Percentiles rank a stretch among this genome's conserved stretches.
Conservation (phyloP, 2,888 invertebrate species). For the Epirrhoe alternata region DNA sequence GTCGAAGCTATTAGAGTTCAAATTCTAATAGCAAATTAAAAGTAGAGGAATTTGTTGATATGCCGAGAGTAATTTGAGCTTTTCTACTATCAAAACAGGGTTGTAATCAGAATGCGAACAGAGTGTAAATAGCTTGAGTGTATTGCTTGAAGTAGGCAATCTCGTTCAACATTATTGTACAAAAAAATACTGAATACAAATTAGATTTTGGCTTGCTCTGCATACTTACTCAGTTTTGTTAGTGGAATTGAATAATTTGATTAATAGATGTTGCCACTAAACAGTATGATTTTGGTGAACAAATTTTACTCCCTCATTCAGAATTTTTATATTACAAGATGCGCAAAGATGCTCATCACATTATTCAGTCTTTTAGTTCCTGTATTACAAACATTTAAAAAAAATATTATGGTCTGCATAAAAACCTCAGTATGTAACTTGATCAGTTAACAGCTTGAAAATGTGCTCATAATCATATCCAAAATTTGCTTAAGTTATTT, state of each 20-base stretch:
- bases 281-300: neutral
- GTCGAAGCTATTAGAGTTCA: slow-evolving; percentile 92
- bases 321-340: slow-evolving; percentile 23
- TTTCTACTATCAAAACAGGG: neutral
- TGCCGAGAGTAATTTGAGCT: neutral
- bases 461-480: too few relatives aligned
- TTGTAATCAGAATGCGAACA: too few relatives aligned
- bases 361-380: slow-evolving; percentile 17
- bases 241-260: neutral
- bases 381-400: slow-evolving; percentile 7
- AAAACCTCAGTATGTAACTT: too few relatives aligned
- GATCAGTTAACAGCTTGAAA: too few relatives aligned
- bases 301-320: neutral
- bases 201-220: neutral
- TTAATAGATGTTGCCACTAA: neutral
- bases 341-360: too few relatives aligned
- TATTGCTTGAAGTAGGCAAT: too few relatives aligned
- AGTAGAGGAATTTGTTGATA: neutral
- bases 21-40: neutral
- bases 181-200: neutral
- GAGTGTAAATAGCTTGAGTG: too few relatives aligned
- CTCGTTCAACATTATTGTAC: neutral
- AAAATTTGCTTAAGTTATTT: too few relatives aligned
- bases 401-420: neutral
- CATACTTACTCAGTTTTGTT: neutral